Evolutionary conservation across 2,113 vertebrate species (phyloP).

Genomic region (Labeo catla): DNA sequence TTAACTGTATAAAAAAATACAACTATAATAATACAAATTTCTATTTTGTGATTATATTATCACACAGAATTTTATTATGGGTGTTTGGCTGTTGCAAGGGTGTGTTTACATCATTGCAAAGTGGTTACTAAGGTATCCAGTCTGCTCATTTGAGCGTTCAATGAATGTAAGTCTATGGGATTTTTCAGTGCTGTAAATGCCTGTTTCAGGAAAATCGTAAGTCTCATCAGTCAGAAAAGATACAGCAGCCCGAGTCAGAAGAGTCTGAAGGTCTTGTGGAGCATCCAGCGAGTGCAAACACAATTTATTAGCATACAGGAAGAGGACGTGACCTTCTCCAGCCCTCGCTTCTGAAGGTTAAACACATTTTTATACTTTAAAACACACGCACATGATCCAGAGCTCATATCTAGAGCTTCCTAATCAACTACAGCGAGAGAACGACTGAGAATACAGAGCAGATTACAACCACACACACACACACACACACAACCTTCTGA

Average conservation of each 20-base stretch:
- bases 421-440: not conserved
- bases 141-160: no score
- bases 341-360: constrained; percentile 56
- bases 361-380: constrained; percentile 50
- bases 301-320: constrained; percentile 49
- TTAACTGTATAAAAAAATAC: no score
- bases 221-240: not conserved
- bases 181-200: not conserved
- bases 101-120: no score
- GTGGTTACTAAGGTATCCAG: no score
- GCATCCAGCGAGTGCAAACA: constrained; percentile 49
- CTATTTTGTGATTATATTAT: no score
- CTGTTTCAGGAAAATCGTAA: not conserved
- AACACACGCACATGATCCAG: constrained; percentile 21
- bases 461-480: not conserved
- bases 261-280: not conserved
- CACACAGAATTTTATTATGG: no score
- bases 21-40: no score
- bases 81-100: no score
- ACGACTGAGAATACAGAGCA: not conserved
- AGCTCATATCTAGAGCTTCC: not conserved
- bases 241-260: not conserved
- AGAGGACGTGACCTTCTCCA: not conserved
- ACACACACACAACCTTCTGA: not conserved
- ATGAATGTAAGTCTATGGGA: not conserved